Percentiles rank a stretch among this genome's conserved stretches.
Conservation (phyloP, 2,888 invertebrate genomes). For the Platyscelio sp. region DNA sequence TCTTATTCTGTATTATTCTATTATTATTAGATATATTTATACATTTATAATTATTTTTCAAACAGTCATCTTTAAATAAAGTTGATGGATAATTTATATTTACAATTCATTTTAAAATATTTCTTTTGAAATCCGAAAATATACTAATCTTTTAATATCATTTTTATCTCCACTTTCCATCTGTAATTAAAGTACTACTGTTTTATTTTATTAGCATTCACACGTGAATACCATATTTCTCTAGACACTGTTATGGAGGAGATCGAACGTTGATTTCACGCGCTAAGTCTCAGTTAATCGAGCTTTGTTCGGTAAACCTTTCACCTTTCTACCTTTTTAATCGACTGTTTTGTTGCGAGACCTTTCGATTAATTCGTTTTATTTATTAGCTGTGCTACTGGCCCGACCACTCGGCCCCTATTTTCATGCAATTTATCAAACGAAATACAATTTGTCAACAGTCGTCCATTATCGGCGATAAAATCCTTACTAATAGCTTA, state of each 20-base stretch:
- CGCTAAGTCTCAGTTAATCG: conserved; percentile 75
- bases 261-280: conserved; percentile 78
- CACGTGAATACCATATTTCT: conserved; percentile 43
- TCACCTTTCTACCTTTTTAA: conserved; percentile 71
- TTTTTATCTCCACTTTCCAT: conserved; percentile 65
- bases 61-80: too few species aligned
- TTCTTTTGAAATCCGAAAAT: conserved; percentile 23
- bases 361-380: conserved; percentile 72
- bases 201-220: conserved; percentile 45
- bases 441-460: conserved; percentile 18
- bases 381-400: conserved; percentile 54
- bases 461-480: neutral
- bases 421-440: conserved; percentile 15
- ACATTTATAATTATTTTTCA: too few species aligned
- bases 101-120: neutral
- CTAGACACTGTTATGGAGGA: conserved; percentile 25
- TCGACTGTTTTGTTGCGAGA: conserved; percentile 38
- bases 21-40: too few species aligned
- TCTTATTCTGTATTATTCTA: too few species aligned
- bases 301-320: conserved; percentile 77
- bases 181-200: conserved; percentile 54
- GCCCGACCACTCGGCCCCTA: neutral
- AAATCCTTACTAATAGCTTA: neutral
- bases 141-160: conserved; percentile 6
- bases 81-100: too few species aligned